Evolutionary conservation across 2,797 vertebrate species (phyloP).

Genomic region (Lycodopsis pacificus): DNA sequence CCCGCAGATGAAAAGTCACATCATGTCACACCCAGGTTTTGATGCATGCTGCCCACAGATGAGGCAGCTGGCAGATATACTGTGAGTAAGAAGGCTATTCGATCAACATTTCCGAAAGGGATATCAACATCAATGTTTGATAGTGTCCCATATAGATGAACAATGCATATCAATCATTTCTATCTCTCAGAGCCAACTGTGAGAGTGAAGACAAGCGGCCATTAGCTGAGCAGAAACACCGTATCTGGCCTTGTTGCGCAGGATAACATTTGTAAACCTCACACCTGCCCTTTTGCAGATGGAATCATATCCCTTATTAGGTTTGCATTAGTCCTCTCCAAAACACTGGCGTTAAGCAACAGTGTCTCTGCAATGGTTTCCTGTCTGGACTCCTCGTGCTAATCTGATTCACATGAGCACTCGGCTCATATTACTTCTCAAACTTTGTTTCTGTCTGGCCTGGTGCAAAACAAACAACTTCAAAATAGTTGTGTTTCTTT

Average conservation of each 20-base stretch:
- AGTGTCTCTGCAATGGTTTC: constrained; percentile 27
- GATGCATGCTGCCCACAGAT: constrained; percentile 71
- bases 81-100: constrained; percentile 52
- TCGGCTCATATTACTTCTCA: constrained; percentile 53
- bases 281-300: constrained; percentile 20
- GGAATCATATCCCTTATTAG: constrained; percentile 21
- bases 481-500: constrained; percentile 5
- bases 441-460: constrained; percentile 48
- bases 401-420: constrained; percentile 55
- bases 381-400: constrained; percentile 54
- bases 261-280: constrained; percentile 39
- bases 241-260: constrained; percentile 20
- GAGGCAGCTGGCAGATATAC: constrained; percentile 72
- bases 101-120: constrained; percentile 59
- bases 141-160: constrained; percentile 51
- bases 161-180: constrained; percentile 61
- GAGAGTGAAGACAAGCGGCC: constrained; percentile 54
- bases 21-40: constrained; percentile 64
- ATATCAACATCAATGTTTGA: constrained; percentile 56
- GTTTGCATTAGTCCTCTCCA: constrained; percentile 46
- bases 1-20: constrained; percentile 74
- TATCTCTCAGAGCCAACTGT: constrained; percentile 45
- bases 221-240: constrained; percentile 45
- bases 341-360: constrained; percentile 46
- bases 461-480: neutral